These are phyloP conservation scores for Opisthocomus hoazin DNA, from an alignment of 2,113 vertebrate genomes.

Conservation along the genomic window DNA sequence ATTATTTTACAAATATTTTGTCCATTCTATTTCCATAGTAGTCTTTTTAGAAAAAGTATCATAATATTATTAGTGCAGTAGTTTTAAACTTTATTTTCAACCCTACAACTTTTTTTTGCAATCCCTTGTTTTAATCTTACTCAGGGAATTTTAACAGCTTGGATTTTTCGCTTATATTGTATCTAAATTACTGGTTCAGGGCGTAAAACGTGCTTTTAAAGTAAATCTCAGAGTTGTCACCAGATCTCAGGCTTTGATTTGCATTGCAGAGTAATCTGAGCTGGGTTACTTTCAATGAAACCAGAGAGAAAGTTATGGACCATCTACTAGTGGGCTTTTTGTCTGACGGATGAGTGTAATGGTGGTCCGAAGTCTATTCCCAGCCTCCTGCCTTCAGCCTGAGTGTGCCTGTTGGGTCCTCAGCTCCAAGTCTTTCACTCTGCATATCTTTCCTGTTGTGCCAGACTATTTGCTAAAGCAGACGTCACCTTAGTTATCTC, in stretches of 20 bases:
- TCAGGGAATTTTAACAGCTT: background rate
- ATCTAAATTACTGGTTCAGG: background rate
- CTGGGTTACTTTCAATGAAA: background rate
- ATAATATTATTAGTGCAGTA: background rate
- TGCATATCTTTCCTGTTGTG: background rate
- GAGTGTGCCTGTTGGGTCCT: rapidly evolving
- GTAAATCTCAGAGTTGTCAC: background rate
- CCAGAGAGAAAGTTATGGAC: background rate
- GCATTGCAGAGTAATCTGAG: background rate
- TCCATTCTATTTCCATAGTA: background rate
- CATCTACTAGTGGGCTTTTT: background rate
- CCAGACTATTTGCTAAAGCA: background rate
- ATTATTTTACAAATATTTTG: background rate
- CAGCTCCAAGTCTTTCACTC: background rate
- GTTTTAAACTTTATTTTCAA: background rate
- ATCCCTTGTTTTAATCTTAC: background rate
- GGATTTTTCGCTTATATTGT: background rate
- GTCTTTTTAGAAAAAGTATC: background rate
- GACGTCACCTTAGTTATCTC: background rate
- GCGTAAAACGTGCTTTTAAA: background rate
- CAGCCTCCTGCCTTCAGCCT: background rate
- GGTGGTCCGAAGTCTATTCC: background rate
- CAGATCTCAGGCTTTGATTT: background rate
- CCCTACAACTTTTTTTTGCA: background rate
- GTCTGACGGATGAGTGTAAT: background rate